Conservation (phyloP, 2,113 vertebrate species). For the Urocitellus parryii region DNA sequence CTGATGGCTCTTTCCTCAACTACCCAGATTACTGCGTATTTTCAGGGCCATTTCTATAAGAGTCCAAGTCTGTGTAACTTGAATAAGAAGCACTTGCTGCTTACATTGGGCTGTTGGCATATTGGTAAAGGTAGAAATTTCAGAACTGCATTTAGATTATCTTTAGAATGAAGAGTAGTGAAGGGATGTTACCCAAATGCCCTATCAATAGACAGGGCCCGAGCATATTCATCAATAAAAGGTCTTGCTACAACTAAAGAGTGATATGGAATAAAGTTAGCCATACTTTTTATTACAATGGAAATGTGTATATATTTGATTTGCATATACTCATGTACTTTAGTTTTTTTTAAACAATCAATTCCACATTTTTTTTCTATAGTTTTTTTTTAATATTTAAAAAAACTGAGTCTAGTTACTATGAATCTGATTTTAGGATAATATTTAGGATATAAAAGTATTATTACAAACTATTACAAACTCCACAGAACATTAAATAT, state of each 20-base stretch:
- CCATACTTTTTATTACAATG: not conserved
- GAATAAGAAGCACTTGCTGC: not conserved
- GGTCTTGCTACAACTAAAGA: not conserved
- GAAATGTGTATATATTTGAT: not conserved
- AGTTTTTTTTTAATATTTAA: not conserved
- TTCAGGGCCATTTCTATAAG: not conserved
- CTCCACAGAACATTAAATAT: not conserved
- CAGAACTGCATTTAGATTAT: slow-evolving; percentile 33
- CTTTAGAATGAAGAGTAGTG: slow-evolving; percentile 3
- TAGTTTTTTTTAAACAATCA: not conserved
- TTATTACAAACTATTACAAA: slow-evolving; percentile 7
- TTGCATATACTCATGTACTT: not conserved
- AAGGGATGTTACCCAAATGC: not conserved
- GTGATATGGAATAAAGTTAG: slow-evolving; percentile 36
- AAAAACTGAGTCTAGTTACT: slow-evolving; percentile 20
- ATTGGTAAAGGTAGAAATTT: slow-evolving; percentile 5
- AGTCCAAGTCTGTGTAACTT: not conserved
- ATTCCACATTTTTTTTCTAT: not conserved
- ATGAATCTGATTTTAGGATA: slow-evolving; percentile 46
- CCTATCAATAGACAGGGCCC: not conserved
- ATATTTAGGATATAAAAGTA: slow-evolving; percentile 36
- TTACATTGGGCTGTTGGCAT: not conserved
- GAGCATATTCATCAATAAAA: slow-evolving; percentile 19
- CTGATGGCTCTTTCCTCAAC: not conserved
- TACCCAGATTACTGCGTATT: not conserved